Base-by-base conservation (phyloP, 2,113 vertebrate genomes). In the Oreochromis tanganicae region DNA sequence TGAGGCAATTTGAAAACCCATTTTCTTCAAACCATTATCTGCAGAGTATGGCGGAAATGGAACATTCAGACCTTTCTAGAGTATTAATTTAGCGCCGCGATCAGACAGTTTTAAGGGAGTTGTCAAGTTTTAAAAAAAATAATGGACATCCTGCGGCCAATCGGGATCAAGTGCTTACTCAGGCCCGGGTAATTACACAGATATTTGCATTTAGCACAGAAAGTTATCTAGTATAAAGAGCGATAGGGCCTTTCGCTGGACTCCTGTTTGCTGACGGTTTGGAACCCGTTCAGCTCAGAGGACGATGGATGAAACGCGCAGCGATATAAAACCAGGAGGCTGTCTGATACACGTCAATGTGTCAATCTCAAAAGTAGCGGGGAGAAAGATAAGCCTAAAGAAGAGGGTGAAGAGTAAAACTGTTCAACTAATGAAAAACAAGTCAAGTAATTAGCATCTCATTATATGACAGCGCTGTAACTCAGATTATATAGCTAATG, bases 1-100 rank as follows among this genome's bases (percentile, higher is more conserved):
- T 87, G 84, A 94, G 88, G 94, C 91, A 93, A 96, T 94, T 94
- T 94, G 87, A 93, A 94, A 94, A 94, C n/a, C 87, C 88, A 94
- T 93, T 92, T 94, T 92, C 91, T 92, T 90, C 85, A 52, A 88
- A 80, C 92, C 91, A 94, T 95, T 95, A 93, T 93, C 91, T 87
- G 85, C 91, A 61, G 55, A 56, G 59, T 80, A 78, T 34, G 84
- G 87, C 24, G 57, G 86, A 94, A 94, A 91, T 86, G 87, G 85
- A 94, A 90, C 88, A 86, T 80, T 94, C 85, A 90, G 89, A 91
- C 88, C 80, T 90, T 91, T 90, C 54, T 84, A 52, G 88, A 87
- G 68, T 89, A 92, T 93, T 93, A 80, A 94, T 94, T 92, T 88
- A 91, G 85, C 80, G 11, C 59, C 27, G 55, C 73, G 84, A 93